Conservation (phyloP, 2,113 vertebrate genomes). For the Uria aalge region DNA sequence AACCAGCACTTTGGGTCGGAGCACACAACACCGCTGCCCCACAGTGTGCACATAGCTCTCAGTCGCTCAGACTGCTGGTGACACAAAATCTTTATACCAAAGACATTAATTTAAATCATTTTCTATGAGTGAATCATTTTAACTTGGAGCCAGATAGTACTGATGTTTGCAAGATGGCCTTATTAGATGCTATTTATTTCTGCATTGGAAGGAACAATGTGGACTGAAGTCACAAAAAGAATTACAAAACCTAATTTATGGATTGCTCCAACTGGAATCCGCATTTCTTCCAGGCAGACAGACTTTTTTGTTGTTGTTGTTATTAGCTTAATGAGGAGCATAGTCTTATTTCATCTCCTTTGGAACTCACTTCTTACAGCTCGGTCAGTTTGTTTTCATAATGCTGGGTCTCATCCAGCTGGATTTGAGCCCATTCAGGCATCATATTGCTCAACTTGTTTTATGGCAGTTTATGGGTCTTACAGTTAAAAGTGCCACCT, state of each 20-base stretch:
- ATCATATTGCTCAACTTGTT: background rate
- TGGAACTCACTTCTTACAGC: background rate
- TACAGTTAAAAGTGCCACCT: background rate
- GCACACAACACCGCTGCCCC: background rate
- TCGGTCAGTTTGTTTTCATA: background rate
- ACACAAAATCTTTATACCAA: background rate
- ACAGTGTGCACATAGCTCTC: background rate
- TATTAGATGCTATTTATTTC: constrained; percentile 30
- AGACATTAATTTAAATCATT: background rate
- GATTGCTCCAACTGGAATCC: constrained; percentile 46
- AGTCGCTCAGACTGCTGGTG: background rate
- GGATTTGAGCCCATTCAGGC: background rate
- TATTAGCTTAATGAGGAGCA: constrained; percentile 31
- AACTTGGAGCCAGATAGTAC: constrained; percentile 19
- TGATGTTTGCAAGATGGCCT: constrained; percentile 8
- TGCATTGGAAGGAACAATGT: background rate
- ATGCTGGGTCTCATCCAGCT: background rate
- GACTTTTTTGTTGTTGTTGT: background rate
- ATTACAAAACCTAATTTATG: constrained; percentile 40
- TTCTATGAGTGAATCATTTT: background rate
- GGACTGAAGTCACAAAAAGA: constrained; percentile 26
- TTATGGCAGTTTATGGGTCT: background rate
- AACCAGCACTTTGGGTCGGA: background rate
- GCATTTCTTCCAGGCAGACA: constrained; percentile 45
- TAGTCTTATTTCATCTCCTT: constrained; percentile 20